A percentile compares a stretch with the other conserved stretches of the same genome.
Conservation (phyloP, 2,113 vertebrate species). For the Rhagologus leucostigma region DNA sequence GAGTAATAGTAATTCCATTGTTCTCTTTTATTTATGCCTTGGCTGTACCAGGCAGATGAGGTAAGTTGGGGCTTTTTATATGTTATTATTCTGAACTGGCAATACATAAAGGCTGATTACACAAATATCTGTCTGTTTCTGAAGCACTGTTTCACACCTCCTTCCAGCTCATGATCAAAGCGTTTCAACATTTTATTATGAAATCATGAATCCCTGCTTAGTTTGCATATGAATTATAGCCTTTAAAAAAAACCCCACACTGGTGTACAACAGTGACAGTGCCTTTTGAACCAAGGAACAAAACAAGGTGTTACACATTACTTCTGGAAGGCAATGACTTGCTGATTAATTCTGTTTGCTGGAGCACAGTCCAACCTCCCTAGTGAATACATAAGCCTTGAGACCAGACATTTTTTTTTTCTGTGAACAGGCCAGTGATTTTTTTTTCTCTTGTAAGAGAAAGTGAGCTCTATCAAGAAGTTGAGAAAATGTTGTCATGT, state of each 20-base stretch:
- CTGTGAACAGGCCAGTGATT: background rate
- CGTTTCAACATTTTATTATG: conserved; percentile 78
- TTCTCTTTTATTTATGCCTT: conserved; percentile 97
- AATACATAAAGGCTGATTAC: conserved; percentile 97
- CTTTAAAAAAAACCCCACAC: background rate
- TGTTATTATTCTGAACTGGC: conserved; percentile 97
- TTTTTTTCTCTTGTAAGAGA: background rate
- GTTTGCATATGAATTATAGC: conserved; percentile 80
- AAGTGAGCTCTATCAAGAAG: background rate
- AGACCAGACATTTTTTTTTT: background rate
- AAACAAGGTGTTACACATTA: conserved; percentile 74
- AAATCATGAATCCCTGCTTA: conserved; percentile 77
- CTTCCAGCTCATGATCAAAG: conserved; percentile 79
- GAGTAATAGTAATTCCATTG: conserved; percentile 97
- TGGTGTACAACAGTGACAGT: conserved; percentile 68
- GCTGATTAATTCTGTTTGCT: conserved; percentile 44
- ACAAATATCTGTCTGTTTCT: conserved; percentile 98
- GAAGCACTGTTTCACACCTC: conserved; percentile 84
- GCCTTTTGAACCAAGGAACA: conserved; percentile 73
- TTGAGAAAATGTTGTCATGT: background rate
- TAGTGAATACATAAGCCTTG: conserved; percentile 33
- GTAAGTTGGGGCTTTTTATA: conserved; percentile 92
- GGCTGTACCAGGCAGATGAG: conserved; percentile 98
- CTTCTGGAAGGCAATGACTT: conserved; percentile 60
- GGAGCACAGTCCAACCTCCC: conserved; percentile 5